Evolutionary conservation across 2,113 vertebrate genomes (phyloP), one percentile per base, ranked within the genome.

Genomic region (Tragulus kanchil): DNA sequence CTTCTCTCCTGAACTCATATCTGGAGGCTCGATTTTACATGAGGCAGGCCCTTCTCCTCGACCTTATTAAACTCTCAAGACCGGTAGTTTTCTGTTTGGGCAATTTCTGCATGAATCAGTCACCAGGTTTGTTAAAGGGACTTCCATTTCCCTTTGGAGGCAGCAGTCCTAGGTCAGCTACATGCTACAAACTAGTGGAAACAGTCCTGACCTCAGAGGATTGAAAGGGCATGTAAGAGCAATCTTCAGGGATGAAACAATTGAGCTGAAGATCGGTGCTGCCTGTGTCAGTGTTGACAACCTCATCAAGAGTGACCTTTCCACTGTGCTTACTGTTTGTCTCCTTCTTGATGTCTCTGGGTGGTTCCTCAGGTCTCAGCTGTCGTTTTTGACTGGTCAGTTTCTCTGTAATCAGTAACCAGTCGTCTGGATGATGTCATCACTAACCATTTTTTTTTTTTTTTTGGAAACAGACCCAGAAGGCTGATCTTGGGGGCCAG

Each of bases 341-440:
- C 61, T 28, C 23, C 98, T 99, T 99, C 99, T 99, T 99, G 97
- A 99, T 99, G 98, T 99, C 99, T 78, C 99, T 99, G 19, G 99
- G 99, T 1, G 99, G 99, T 98, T 99, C 99, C 98, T 99, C 19
- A 36, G 36, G 36, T 5, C 45, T 73, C 50, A 64, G 99, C 98
- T 59, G 21, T 59, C 56, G 59, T 21, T 82, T 82, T 58, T 82
- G 54, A 82, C 23, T 59, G 56, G 56, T 99, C 95, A 99, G 99
- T 97, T 99, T 99, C 85, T 99, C 99, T 0, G 99, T 99, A 98
- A 99, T 99, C 99, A 99, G 98, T 99, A 99, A 6, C 99, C 99
- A 0, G 99, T 99, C 3, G 99, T 99, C 98, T 99, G 99, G 97
- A 99, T 99, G 0, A 99, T 99, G 98, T 99, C 99, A 81, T 99